phyloP scores from a whole-genome alignment of 1,140 invertebrate genomes.

The Monochamus saltuarius region DNA sequence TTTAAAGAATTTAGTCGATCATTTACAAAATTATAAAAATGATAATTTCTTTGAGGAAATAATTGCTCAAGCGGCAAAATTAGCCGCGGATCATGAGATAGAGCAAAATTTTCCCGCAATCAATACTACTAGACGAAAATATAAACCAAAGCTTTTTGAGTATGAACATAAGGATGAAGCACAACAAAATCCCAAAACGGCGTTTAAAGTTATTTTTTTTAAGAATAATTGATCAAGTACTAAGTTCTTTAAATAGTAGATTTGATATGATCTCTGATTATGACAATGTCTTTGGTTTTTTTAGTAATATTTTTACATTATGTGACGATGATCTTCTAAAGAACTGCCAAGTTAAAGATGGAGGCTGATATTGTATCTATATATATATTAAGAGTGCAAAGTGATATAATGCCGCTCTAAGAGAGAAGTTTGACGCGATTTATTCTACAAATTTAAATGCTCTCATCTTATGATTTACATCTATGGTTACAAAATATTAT shows the following conservation, averaged over 20 bases:
- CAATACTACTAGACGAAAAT: constrained; percentile 7
- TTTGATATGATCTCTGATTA: no score
- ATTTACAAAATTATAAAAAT: constrained; percentile 20
- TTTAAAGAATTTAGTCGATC: constrained; percentile 15
- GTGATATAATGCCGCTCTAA: no score
- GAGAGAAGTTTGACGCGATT: no score
- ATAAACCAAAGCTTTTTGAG: constrained; percentile 13
- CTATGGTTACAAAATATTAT: no score
- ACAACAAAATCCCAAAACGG: constrained; percentile 9
- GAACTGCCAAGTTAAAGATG: no score
- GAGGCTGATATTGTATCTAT: no score
- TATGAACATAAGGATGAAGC: constrained; percentile 14
- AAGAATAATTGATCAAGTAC: constrained; percentile 12
- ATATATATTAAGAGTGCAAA: no score
- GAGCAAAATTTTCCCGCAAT: constrained; percentile 10
- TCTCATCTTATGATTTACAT: no score
- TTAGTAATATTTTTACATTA: no score
- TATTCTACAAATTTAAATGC: no score
- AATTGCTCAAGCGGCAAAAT: constrained; percentile 14
- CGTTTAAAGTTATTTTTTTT: constrained; percentile 10
- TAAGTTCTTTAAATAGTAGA: constrained; percentile 12
- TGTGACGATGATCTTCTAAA: no score
- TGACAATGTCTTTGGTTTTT: no score
- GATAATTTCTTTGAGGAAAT: constrained; percentile 10
- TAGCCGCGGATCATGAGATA: constrained; percentile 13